A percentile compares a stretch with the other conserved stretches of the same genome.
phyloP scores from a whole-genome alignment of 1,140 invertebrate genomes.

The Diabrotica virgifera region DNA sequence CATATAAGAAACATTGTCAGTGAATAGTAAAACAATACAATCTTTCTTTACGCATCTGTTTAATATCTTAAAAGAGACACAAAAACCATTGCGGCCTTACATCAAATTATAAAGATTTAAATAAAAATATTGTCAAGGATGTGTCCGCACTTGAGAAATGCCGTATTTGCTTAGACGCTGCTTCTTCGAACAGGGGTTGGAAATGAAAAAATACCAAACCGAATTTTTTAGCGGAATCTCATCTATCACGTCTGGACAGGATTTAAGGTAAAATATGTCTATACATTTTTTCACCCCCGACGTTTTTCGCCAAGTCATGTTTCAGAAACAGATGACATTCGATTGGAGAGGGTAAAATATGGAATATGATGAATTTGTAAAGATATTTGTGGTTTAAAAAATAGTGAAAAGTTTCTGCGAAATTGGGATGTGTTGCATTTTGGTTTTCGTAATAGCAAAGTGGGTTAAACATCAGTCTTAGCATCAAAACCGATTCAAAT shows the following conservation, averaged over 20 bases:
- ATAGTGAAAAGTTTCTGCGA: neutral
- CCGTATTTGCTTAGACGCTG: neutral
- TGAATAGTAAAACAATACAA: too few species aligned
- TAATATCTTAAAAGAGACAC: too few species aligned
- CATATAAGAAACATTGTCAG: too few species aligned
- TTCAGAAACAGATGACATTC: slow-evolving; percentile 9
- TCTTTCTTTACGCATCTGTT: too few species aligned
- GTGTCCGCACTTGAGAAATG: neutral
- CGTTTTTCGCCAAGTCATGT: slow-evolving; percentile 10
- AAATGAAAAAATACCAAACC: slow-evolving; percentile 1
- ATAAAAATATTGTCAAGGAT: neutral
- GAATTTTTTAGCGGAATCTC: slow-evolving; percentile 10
- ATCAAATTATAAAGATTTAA: too few species aligned
- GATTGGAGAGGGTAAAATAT: slow-evolving; percentile 9
- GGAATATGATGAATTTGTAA: neutral
- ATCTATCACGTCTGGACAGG: slow-evolving; percentile 39
- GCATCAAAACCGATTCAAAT: too few species aligned
- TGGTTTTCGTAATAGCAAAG: too few species aligned
- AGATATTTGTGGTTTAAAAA: neutral
- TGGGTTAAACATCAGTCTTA: too few species aligned
- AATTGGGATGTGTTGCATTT: too few species aligned
- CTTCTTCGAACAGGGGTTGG: neutral
- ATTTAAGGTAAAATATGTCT: slow-evolving; percentile 39
- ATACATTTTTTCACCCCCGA: slow-evolving; percentile 8
- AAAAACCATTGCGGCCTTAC: too few species aligned